Evolutionary conservation across 2,113 vertebrate genomes (phyloP).

Genomic region (Bambusicola thoracicus): DNA sequence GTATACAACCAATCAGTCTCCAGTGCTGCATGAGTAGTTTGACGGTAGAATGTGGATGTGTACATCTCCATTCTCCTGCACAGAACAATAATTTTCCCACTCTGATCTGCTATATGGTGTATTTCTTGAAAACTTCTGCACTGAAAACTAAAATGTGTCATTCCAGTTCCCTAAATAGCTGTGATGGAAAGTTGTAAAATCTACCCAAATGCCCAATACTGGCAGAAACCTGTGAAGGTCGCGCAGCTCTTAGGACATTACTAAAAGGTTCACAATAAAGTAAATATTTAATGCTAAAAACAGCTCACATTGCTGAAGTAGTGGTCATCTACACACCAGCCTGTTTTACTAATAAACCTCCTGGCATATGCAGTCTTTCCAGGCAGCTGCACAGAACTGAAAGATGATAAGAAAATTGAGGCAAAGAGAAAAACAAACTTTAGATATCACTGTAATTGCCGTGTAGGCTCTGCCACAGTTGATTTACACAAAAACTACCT

Average conservation of each 20-base stretch:
- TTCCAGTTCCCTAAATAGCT: conserved; percentile 14
- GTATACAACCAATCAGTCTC: background rate
- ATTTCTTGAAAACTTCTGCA: background rate
- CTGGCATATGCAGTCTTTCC: background rate
- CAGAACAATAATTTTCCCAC: background rate
- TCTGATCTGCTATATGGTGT: background rate
- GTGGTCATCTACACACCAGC: background rate
- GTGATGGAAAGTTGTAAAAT: background rate
- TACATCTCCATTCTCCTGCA: background rate
- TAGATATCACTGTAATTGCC: background rate
- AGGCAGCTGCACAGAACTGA: background rate
- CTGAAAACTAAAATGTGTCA: conserved; percentile 19
- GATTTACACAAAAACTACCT: background rate
- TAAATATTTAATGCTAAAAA: conserved; percentile 25
- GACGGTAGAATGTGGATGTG: background rate
- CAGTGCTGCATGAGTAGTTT: background rate
- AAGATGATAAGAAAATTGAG: conserved; percentile 17
- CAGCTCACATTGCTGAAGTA: background rate
- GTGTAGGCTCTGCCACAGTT: background rate
- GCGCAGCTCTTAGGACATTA: background rate
- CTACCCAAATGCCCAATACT: conserved; percentile 1
- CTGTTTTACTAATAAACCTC: background rate
- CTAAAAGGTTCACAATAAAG: background rate
- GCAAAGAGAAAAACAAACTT: background rate
- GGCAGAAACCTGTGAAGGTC: background rate